Percentiles rank a stretch among this genome's conserved stretches.
Evolutionary conservation across 1,140 invertebrate species (phyloP).

Genomic region (Diorhabda elongata): DNA sequence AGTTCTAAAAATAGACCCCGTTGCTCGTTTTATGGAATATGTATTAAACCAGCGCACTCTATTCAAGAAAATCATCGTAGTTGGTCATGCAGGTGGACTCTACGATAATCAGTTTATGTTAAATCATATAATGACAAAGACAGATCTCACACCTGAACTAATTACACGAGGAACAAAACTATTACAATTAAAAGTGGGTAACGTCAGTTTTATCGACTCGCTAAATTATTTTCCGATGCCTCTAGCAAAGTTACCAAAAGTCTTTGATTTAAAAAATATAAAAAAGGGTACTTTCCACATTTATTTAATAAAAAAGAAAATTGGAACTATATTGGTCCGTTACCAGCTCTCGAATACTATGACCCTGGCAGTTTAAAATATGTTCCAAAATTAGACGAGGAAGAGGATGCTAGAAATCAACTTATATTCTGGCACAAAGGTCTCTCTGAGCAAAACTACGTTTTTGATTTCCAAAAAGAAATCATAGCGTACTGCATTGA

Average conservation of each 20-base stretch:
- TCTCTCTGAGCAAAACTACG: constrained; percentile 4
- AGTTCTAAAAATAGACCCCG: constrained; percentile 6
- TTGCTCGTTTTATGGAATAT: constrained; percentile 4
- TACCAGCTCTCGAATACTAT: constrained; percentile 21
- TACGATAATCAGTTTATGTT: constrained; percentile 10
- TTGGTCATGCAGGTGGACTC: constrained; percentile 3
- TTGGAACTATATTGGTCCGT: constrained; percentile 18
- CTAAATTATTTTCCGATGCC: constrained; percentile 21
- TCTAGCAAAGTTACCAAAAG: constrained; percentile 17
- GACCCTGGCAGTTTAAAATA: constrained; percentile 17
- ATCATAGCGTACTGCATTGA: constrained; percentile 21
- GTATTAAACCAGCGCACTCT: not conserved
- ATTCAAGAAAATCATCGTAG: constrained; percentile 9
- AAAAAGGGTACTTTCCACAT: constrained; percentile 30
- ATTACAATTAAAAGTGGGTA: not conserved
- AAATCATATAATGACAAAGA: constrained; percentile 14
- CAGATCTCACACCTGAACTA: constrained; percentile 9
- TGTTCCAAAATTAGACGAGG: not conserved
- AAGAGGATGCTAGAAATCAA: not conserved
- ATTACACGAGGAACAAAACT: constrained; percentile 10
- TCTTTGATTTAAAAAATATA: constrained; percentile 11
- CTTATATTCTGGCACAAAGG: constrained; percentile 21
- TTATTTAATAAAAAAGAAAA: constrained; percentile 25
- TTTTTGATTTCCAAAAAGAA: constrained; percentile 20
- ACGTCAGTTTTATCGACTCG: constrained; percentile 17